Percentiles rank a stretch among this genome's conserved stretches.
Evolutionary conservation across 1,140 invertebrate species (phyloP).

Genomic region (Drosophila sp.): DNA sequence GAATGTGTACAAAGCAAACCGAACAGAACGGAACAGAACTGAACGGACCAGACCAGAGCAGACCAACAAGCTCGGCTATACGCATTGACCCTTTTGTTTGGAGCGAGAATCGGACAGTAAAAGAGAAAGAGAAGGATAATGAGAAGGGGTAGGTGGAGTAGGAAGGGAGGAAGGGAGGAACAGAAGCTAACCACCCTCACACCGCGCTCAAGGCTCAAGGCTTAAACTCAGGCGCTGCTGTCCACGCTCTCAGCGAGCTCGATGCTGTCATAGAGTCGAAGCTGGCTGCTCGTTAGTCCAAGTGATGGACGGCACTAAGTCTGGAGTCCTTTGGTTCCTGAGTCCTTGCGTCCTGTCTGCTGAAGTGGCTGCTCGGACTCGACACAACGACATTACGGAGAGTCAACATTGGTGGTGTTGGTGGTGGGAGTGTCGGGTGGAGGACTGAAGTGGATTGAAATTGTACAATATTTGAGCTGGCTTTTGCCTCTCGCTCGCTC

Average conservation of each 20-base stretch:
- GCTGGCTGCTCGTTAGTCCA: slow-evolving; percentile 42
- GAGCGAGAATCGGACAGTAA: slow-evolving; percentile 39
- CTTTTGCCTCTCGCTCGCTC: slow-evolving; percentile 12
- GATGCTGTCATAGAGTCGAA: slow-evolving; percentile 25
- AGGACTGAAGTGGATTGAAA: slow-evolving; percentile 43
- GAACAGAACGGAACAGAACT: slow-evolving; percentile 29
- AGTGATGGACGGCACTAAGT: slow-evolving; percentile 45
- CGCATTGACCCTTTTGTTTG: slow-evolving; percentile 69
- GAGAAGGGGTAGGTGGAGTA: neutral
- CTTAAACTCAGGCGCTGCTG: slow-evolving; percentile 5
- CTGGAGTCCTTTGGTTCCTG: slow-evolving; percentile 26
- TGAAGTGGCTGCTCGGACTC: slow-evolving; percentile 48
- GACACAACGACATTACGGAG: slow-evolving; percentile 14
- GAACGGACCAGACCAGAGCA: slow-evolving; percentile 15
- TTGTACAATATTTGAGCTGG: slow-evolving; percentile 39
- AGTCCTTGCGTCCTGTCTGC: slow-evolving; percentile 21
- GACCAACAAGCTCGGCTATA: slow-evolving; percentile 31
- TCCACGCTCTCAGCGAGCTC: slow-evolving; percentile 14
- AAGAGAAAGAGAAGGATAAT: neutral
- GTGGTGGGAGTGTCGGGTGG: slow-evolving; percentile 19
- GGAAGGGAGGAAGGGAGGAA: neutral
- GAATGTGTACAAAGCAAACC: slow-evolving; percentile 45
- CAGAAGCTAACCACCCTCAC: slow-evolving; percentile 37
- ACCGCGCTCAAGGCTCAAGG: slow-evolving; percentile 23
- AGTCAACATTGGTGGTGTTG: neutral